phyloP scores from a whole-genome alignment of 2,113 vertebrate species.

The Pristiophorus japonicus region DNA sequence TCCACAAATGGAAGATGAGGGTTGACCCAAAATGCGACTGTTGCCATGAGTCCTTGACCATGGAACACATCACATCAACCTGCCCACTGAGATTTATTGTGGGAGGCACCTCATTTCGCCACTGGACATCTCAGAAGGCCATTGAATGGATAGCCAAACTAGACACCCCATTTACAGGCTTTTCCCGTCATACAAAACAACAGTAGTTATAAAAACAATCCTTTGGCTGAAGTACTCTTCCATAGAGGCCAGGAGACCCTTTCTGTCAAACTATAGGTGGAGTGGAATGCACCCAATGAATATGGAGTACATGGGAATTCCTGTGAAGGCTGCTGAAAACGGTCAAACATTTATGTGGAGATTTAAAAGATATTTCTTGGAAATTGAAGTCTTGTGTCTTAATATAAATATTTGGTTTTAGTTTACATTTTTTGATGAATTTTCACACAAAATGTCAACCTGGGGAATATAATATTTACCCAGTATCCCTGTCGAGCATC shows the following conservation, averaged over 20 bases:
- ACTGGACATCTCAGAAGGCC: too few species aligned
- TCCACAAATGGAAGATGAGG: too few species aligned
- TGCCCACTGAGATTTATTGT: too few species aligned
- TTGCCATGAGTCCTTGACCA: too few species aligned
- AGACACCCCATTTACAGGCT: too few species aligned
- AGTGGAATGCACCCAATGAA: background rate
- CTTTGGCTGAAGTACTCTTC: background rate
- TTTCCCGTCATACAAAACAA: too few species aligned
- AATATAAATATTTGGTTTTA: background rate
- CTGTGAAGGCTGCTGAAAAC: background rate
- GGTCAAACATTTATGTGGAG: background rate
- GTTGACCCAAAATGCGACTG: too few species aligned
- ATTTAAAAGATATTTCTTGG: background rate
- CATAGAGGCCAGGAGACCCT: background rate
- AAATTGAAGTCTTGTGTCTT: background rate
- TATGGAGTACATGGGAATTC: background rate
- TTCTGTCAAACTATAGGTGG: background rate
- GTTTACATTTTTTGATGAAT: background rate
- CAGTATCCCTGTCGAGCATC: background rate
- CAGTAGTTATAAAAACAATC: background rate
- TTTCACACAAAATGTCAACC: background rate
- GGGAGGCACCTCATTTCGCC: too few species aligned
- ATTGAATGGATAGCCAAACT: too few species aligned
- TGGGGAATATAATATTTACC: background rate
- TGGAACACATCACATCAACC: too few species aligned